Conservation (phyloP, 1,140 invertebrate genomes). For the Cylas formicarius region DNA sequence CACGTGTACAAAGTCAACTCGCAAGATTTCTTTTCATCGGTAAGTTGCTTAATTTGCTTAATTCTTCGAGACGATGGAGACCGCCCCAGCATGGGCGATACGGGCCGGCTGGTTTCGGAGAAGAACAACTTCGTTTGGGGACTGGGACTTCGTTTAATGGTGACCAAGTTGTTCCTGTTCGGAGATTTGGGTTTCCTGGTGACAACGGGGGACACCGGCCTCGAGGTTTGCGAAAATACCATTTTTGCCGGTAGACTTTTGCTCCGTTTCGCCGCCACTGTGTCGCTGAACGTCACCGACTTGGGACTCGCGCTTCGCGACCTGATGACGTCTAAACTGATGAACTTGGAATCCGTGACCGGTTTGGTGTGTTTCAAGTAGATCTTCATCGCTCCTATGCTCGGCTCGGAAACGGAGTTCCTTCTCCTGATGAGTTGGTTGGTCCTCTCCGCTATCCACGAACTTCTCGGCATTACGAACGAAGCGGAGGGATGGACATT, state of each 20-base stretch:
- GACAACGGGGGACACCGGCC: constrained; percentile 30
- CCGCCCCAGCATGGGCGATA: constrained; percentile 47
- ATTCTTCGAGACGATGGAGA: constrained; percentile 61
- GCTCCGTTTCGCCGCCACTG: constrained; percentile 42
- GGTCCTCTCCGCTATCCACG: constrained; percentile 55
- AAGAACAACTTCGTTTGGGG: constrained; percentile 39
- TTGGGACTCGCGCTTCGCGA: constrained; percentile 37
- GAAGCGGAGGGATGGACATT: constrained; percentile 40
- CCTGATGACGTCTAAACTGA: constrained; percentile 50
- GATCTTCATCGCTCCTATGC: constrained; percentile 49
- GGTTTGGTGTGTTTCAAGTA: constrained; percentile 63
- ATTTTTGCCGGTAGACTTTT: constrained; percentile 38
- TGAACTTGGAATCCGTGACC: constrained; percentile 64
- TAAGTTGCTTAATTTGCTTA: constrained; percentile 36
- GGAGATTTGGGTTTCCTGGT: constrained; percentile 32
- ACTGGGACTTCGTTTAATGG: constrained; percentile 11
- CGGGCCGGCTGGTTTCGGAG: constrained; percentile 39
- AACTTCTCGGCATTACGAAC: constrained; percentile 39
- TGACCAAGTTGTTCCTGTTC: neutral
- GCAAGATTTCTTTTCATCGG: constrained; percentile 4
- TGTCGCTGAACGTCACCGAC: constrained; percentile 30
- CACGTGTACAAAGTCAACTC: constrained; percentile 20
- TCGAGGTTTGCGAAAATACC: constrained; percentile 27
- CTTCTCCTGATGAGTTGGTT: constrained; percentile 52
- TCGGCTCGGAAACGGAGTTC: constrained; percentile 47